Conservation (phyloP, 2,113 vertebrate species). For the Nycticryphes semicollaris region DNA sequence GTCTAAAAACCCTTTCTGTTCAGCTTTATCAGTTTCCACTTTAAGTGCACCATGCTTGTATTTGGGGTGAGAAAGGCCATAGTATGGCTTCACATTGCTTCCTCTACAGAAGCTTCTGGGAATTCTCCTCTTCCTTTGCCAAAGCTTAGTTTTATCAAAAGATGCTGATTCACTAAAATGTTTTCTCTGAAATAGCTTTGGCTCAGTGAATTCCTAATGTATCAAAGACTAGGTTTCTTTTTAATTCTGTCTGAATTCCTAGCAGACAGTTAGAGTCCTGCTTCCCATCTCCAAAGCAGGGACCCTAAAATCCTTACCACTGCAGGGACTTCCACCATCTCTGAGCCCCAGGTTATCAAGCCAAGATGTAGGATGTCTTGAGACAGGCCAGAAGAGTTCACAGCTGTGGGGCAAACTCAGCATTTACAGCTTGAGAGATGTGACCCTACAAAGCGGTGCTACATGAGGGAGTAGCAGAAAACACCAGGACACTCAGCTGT, state of each 20-base stretch:
- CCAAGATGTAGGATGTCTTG: neutral
- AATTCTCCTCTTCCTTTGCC: neutral
- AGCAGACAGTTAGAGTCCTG: neutral
- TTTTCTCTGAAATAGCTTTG: neutral
- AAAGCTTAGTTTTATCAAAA: neutral
- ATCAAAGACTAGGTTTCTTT: neutral
- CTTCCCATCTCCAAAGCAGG: neutral
- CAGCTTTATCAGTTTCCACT: neutral
- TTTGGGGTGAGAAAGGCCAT: neutral
- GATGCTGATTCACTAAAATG: neutral
- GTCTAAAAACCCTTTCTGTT: neutral
- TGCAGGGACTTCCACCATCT: neutral
- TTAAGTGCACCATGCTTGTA: neutral
- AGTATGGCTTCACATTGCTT: neutral
- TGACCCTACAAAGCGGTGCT: neutral
- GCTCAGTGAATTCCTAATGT: neutral
- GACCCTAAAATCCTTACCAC: neutral
- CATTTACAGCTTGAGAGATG: neutral
- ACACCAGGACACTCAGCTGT: rapidly evolving
- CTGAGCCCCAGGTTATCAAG: neutral
- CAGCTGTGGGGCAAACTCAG: neutral
- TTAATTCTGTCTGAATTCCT: neutral
- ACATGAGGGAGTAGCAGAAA: neutral
- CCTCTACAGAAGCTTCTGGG: neutral
- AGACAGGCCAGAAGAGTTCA: neutral